Conservation (phyloP, 2,113 vertebrate genomes). For the Charina bottae region DNA sequence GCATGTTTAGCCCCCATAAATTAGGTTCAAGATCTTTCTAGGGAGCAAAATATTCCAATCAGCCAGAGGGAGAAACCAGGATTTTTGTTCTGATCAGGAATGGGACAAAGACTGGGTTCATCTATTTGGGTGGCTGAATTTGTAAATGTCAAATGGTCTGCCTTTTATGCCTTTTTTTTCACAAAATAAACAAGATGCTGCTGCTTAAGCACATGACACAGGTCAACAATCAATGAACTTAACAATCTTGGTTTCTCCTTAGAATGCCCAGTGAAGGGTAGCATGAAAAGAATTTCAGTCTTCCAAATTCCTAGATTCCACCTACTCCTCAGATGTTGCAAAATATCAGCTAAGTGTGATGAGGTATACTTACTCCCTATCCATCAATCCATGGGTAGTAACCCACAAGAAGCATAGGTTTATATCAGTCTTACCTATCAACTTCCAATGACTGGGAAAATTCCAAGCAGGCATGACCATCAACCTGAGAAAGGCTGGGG, state of each 20-base stretch:
- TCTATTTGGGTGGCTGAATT: background rate
- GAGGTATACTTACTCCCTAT: background rate
- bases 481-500: background rate
- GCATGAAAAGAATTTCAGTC: background rate
- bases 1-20: background rate
- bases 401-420: background rate
- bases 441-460: background rate
- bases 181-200: background rate
- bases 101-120: background rate
- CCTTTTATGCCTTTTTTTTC: background rate
- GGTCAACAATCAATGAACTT: background rate
- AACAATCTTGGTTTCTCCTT: background rate
- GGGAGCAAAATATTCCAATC: background rate
- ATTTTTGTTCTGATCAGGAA: background rate
- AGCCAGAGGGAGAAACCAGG: background rate
- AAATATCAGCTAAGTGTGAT: background rate
- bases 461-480: background rate
- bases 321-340: background rate
- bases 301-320: background rate
- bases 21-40: background rate
- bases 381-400: background rate
- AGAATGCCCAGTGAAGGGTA: background rate
- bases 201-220: background rate
- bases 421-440: background rate
- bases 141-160: background rate